These are phyloP conservation scores for Stenichneumon culpator DNA, from an alignment of 2,888 invertebrate genomes.

Conservation along the genomic window DNA sequence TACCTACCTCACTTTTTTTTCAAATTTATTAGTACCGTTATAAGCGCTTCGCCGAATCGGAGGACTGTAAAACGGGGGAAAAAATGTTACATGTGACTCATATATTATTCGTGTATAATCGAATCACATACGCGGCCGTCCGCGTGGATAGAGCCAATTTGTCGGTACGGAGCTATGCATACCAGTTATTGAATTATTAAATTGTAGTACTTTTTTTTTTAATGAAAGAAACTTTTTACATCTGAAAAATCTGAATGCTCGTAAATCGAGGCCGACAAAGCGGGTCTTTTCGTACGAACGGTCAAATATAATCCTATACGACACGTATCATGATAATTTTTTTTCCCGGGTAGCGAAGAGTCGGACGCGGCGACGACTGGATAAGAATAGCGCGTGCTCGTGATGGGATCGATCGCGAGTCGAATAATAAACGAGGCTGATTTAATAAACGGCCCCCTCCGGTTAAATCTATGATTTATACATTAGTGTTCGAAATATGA, in stretches of 20 bases:
- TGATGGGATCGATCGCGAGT: conserved; percentile 4
- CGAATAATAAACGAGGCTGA: conserved; percentile 36
- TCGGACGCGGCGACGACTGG: background rate
- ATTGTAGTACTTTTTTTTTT: too few species aligned
- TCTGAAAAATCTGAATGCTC: too few species aligned
- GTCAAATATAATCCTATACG: too few species aligned
- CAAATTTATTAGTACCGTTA: background rate
- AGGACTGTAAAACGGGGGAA: background rate
- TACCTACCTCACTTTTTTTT: background rate
- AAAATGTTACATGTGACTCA: background rate
- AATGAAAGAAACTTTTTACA: too few species aligned
- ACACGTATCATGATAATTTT: background rate
- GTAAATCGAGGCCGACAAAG: too few species aligned
- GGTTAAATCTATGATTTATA: conserved; percentile 38
- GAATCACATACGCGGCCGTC: background rate
- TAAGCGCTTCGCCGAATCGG: background rate
- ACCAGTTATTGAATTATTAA: too few species aligned
- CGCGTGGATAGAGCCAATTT: background rate
- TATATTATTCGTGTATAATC: background rate
- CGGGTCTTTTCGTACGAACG: too few species aligned
- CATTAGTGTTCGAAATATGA: background rate
- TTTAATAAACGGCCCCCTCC: background rate
- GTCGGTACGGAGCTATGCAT: background rate
- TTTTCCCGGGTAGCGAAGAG: background rate
- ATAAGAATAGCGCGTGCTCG: conserved; percentile 26